Conservation (phyloP, 2,113 vertebrate genomes). For the Sturnus vulgaris region DNA sequence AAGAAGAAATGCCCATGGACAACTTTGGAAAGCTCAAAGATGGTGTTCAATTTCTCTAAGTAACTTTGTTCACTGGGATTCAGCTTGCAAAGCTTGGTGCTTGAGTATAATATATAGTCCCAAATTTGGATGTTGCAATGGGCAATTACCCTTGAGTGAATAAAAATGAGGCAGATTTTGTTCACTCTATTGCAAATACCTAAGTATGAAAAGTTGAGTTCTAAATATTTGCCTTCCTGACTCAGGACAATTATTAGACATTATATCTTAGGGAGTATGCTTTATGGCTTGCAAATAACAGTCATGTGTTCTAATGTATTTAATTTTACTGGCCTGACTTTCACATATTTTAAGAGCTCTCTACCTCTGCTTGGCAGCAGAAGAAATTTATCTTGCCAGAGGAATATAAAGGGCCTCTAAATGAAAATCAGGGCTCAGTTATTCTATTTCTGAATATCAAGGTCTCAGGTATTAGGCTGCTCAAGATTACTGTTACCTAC, state of each 20-base stretch:
- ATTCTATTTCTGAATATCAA: conserved; percentile 3
- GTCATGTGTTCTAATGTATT: conserved; percentile 49
- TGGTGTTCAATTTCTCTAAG: conserved; percentile 1
- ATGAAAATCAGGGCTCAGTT: conserved; percentile 36
- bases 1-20: background rate
- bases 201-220: background rate
- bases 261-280: conserved; percentile 13
- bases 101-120: background rate
- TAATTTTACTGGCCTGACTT: conserved; percentile 44
- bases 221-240: conserved; percentile 45
- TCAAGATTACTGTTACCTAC: conserved; percentile 56
- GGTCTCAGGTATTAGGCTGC: background rate
- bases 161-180: conserved; percentile 22
- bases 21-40: conserved; percentile 7
- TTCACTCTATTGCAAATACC: background rate
- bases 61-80: conserved; percentile 41
- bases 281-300: conserved; percentile 48
- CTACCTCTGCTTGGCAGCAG: background rate
- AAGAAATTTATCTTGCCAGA: conserved; percentile 34
- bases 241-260: conserved; percentile 42
- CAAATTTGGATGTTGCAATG: background rate
- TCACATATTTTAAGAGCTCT: conserved; percentile 39
- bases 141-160: background rate
- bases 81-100: background rate
- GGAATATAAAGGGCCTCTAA: conserved; percentile 17